These are phyloP conservation scores for Cossypha heuglini DNA, from an alignment of 2,797 vertebrate species.

Conservation along the genomic window DNA sequence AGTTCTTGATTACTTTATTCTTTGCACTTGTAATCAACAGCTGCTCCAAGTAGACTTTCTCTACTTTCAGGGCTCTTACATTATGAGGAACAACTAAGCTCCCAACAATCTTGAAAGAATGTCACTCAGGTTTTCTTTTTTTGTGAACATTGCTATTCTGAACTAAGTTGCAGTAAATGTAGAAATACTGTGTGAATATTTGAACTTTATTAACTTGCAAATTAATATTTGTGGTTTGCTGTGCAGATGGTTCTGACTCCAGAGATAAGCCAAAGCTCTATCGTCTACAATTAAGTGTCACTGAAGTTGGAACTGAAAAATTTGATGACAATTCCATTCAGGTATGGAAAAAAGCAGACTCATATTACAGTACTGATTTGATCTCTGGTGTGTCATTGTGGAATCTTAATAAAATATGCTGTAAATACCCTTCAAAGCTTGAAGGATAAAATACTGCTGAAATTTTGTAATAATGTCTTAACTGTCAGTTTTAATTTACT, in stretches of 20 bases:
- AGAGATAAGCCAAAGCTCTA: conserved; percentile 99
- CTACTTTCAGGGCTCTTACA: not conserved
- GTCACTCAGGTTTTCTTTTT: not conserved
- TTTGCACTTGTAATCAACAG: not conserved
- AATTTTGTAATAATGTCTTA: not conserved
- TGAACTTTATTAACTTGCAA: not conserved
- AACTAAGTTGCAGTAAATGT: not conserved
- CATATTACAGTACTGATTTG: not conserved
- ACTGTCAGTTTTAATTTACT: not conserved
- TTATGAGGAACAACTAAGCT: not conserved
- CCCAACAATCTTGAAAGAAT: not conserved
- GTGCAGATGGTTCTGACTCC: conserved; percentile 93
- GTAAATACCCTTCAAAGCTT: not conserved
- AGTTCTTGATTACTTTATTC: not conserved
- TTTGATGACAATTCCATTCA: conserved; percentile 92
- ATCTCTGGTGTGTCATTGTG: not conserved
- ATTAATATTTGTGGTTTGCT: not conserved
- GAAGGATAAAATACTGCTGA: not conserved
- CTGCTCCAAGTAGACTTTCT: not conserved
- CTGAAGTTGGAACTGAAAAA: conserved; percentile 94
- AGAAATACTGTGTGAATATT: not conserved
- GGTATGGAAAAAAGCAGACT: conserved; percentile 71
- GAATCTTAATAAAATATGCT: not conserved
- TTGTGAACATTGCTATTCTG: not conserved
- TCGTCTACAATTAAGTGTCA: conserved; percentile 92